Base-by-base conservation (phyloP, 1,140 invertebrate genomes). In the Ips typographus region DNA sequence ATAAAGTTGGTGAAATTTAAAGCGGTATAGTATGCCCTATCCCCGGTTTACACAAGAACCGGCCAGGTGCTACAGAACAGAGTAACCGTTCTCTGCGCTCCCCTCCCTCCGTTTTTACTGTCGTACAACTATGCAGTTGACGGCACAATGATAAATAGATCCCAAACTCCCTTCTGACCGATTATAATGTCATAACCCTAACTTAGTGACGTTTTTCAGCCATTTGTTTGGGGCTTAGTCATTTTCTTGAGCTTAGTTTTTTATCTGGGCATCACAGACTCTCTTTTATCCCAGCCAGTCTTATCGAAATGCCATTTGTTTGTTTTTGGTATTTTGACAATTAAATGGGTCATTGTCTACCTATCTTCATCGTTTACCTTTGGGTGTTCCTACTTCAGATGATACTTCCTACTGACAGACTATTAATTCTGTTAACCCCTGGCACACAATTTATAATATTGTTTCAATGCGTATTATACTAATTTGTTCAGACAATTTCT, bases 101-200 rank as follows among this genome's bases (percentile, higher is more conserved):
- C 72, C 68, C 70, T 64, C 62, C 68, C 65, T 62, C 51, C 67
- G 68, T 52, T 66, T 73, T 44, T 56, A 66, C 59, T 66, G 71
- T 68, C 61, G 69, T 57, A 69, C 68, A 59, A 57, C 60, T 71
- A 62, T 70, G 71, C 66, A 73, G 76, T 75, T 76, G 73, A 75
- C 73, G 66, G 67, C 41, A 70, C 71, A 72, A 76, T 77, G 76
- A 77, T 77, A 76, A 76, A 77, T 77, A 72, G 69, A 75, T 68
- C 71, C 71, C 58, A 49, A 74, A 74, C 62, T 72, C 72, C 69
- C 73, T 74, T 71, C 72, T 76, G 73, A 74, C 71, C 73, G 74
- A 74, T 74, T 74, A 74, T 70, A 72, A 70, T 74, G 72, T 74
- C 68, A 71, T 73, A 71, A 68, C 68, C 68, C 68, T 71, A 71